Percentiles rank a stretch among this genome's conserved stretches.
These are phyloP conservation scores for Rhizomys pruinosus DNA, from an alignment of 2,113 vertebrate species.

Conservation along the genomic window DNA sequence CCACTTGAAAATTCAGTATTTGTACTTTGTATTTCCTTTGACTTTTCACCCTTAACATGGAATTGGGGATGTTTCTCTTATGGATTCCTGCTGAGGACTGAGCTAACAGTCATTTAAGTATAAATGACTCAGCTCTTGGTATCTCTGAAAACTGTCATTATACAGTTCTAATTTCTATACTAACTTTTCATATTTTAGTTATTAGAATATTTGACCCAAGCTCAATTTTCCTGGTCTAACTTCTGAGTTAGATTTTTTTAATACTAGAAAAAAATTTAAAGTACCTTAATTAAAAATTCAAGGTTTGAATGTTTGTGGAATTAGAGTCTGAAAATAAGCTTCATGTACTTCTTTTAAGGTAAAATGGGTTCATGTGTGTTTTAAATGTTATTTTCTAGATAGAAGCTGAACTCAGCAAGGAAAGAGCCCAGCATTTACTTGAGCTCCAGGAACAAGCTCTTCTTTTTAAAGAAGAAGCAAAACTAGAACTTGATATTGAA, in stretches of 20 bases:
- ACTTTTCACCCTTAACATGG: background rate
- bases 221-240: constrained; percentile 30
- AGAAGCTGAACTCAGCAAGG: constrained; percentile 84
- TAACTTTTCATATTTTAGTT: constrained; percentile 1
- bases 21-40: background rate
- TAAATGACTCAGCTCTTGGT: constrained; percentile 8
- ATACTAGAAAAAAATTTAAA: background rate
- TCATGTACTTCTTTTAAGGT: background rate
- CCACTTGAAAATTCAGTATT: background rate
- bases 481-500: constrained; percentile 87
- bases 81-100: background rate
- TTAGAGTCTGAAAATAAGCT: constrained; percentile 20
- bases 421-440: constrained; percentile 82
- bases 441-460: constrained; percentile 85
- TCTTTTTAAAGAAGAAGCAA: constrained; percentile 86
- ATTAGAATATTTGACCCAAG: constrained; percentile 35
- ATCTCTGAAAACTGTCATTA: constrained; percentile 32
- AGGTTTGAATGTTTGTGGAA: background rate
- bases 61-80: too few species aligned
- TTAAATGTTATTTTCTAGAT: constrained; percentile 83
- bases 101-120: background rate
- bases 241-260: constrained; percentile 36
- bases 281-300: background rate
- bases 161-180: constrained; percentile 22
- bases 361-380: background rate